Conservation (phyloP, 2,888 invertebrate species). For the Lepidochitona cinerea region DNA sequence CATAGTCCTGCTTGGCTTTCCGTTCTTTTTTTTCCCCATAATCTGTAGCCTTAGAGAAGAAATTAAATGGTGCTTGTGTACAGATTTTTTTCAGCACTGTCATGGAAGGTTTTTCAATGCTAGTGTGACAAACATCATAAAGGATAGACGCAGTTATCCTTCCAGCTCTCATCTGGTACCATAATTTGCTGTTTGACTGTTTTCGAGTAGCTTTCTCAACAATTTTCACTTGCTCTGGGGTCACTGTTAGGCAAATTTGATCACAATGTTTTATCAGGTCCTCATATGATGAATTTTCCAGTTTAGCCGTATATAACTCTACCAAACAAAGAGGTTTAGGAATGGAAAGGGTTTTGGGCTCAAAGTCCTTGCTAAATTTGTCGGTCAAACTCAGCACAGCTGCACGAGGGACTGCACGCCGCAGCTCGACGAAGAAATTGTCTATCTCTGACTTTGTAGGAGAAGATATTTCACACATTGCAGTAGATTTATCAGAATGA, state of each 20-base stretch:
- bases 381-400: not conserved
- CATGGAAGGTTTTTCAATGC: not conserved
- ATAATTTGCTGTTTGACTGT: not conserved
- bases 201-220: not conserved
- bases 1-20: not conserved
- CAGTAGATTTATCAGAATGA: not conserved
- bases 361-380: not conserved
- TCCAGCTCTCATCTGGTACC: not conserved
- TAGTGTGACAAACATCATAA: not conserved
- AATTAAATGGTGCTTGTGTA: not conserved
- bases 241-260: not conserved
- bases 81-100: not conserved
- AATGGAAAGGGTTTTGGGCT: no score
- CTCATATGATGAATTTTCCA: no score
- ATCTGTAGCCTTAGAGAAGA: not conserved
- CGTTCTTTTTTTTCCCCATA: not conserved
- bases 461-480: not conserved
- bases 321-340: no score
- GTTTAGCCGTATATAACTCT: no score
- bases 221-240: not conserved
- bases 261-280: no score
- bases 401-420: not conserved
- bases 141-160: not conserved
- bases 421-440: not conserved
- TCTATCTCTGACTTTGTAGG: not conserved